Evolutionary conservation across 2,888 invertebrate genomes (phyloP), one percentile per base, ranked within the genome.

Genomic region (Lasiommata megera): DNA sequence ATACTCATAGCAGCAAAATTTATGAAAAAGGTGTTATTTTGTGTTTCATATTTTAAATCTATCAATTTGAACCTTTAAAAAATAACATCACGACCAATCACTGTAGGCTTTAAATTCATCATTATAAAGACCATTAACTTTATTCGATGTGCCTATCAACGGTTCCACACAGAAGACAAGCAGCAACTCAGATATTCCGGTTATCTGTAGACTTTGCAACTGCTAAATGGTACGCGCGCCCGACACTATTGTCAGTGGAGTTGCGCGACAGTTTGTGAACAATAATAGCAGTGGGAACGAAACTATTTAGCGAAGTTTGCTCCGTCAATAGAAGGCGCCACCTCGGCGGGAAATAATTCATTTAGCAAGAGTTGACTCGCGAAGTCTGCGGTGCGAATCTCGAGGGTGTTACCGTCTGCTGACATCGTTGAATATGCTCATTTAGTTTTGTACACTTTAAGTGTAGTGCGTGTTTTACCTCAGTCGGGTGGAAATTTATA

Each of bases 261-360:
- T 84, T 82, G 70, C 69, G 79, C 83, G 86, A 85, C 87, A 86
- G 86, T 88, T 84, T 62, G 70, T 67, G 66, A 80, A 84, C 87
- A 86, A 88, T 85, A 88, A 87, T 85, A 79, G 85, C 77, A 76
- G 79, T 77, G 83, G 81, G 81, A 87, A 88, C 83, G 82, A 84
- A 88, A 88, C 88, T 88, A 86, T 88, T 89, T 87, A 88, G 88
- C 77, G 68, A 78, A 88, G 84, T 88, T 88, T 81, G 72, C 80
- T 80, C 69, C 78, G 85, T 87, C 88, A 88, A 88, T 88, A 89
- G 80, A 77, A 76, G 80, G 80, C 82, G 84, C 79, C 84, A 83
- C 80, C 79, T 79, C 73, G 76, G 66, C 79, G 82, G 80, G 75
- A 76, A 82, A 85, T 89, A 89, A 89, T 88, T 88, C 85, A 88